Conservation (phyloP, 2,888 invertebrate species). For the Patella pellucida region DNA sequence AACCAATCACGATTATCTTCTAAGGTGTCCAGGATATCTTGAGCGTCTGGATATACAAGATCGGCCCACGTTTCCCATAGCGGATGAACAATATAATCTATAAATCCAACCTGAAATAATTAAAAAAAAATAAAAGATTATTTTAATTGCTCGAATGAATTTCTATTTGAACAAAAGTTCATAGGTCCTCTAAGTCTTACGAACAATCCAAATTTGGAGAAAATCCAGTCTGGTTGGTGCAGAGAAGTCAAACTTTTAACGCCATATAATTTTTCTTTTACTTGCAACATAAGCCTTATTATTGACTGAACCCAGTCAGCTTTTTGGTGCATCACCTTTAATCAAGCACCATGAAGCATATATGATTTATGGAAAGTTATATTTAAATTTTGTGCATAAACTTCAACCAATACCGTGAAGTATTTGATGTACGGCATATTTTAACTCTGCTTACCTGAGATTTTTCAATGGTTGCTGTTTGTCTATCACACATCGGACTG, state of each 20-base stretch:
- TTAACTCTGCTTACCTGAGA: slow-evolving; percentile 80
- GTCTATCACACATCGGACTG: slow-evolving; percentile 99
- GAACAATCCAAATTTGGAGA: neutral
- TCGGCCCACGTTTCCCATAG: slow-evolving; percentile 99
- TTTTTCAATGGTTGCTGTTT: slow-evolving; percentile 97
- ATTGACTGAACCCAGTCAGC: no score
- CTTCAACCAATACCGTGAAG: no score
- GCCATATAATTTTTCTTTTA: no score
- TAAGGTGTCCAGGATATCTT: slow-evolving; percentile 95
- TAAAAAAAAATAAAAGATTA: slow-evolving; percentile 15
- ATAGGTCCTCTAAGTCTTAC: neutral
- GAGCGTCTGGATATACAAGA: slow-evolving; percentile 98
- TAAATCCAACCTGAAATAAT: slow-evolving; percentile 87
- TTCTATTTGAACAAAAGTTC: neutral
- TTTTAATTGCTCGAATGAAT: neutral
- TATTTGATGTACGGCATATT: neutral
- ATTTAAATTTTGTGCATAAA: no score
- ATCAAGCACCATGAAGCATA: no score
- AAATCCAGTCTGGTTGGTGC: neutral
- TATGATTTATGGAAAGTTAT: no score
- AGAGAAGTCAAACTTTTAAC: no score
- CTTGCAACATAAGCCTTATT: no score
- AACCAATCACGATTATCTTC: slow-evolving; percentile 99
- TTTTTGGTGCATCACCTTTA: no score
- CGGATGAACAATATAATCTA: slow-evolving; percentile 99